Conservation (phyloP, 2,888 invertebrate genomes). For the Trissolcus brochymenae region DNA sequence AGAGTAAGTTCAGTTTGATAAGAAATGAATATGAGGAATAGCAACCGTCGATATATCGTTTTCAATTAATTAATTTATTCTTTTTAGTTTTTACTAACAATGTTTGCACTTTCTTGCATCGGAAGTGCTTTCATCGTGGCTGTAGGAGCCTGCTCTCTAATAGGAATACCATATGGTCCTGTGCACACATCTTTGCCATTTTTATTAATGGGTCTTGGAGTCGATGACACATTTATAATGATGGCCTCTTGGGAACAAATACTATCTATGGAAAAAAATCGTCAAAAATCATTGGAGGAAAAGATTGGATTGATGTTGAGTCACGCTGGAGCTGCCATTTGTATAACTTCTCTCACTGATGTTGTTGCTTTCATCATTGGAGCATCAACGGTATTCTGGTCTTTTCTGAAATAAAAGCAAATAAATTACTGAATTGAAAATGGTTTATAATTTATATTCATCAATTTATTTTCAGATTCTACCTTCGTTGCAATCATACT, state of each 20-base stretch:
- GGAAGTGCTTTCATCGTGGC: conserved; percentile 85
- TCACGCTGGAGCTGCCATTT: conserved; percentile 90
- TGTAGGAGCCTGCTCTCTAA: conserved; percentile 83
- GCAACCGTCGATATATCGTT: background rate
- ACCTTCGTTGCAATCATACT: conserved; percentile 88
- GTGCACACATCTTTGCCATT: conserved; percentile 90
- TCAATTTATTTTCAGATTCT: conserved; percentile 79
- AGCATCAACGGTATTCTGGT: conserved; percentile 81
- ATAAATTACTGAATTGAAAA: too few species aligned
- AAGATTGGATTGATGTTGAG: conserved; percentile 84
- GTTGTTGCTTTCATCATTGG: conserved; percentile 88
- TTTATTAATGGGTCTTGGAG: conserved; percentile 86
- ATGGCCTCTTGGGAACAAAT: conserved; percentile 86
- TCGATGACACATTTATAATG: conserved; percentile 92
- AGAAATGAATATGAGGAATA: background rate
- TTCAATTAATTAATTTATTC: conserved; percentile 23
- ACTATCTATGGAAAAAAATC: conserved; percentile 78
- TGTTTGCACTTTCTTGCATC: conserved; percentile 84
- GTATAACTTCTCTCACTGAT: conserved; percentile 89
- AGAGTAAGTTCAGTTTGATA: conserved; percentile 76
- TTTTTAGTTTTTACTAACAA: conserved; percentile 80
- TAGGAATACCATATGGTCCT: conserved; percentile 86
- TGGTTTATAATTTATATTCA: too few species aligned
- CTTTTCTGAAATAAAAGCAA: too few species aligned
- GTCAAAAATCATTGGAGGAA: conserved; percentile 79